Evolutionary conservation across 1,140 invertebrate species (phyloP), one percentile per base, ranked within the genome.

Genomic region (Procambarus clarkii): DNA sequence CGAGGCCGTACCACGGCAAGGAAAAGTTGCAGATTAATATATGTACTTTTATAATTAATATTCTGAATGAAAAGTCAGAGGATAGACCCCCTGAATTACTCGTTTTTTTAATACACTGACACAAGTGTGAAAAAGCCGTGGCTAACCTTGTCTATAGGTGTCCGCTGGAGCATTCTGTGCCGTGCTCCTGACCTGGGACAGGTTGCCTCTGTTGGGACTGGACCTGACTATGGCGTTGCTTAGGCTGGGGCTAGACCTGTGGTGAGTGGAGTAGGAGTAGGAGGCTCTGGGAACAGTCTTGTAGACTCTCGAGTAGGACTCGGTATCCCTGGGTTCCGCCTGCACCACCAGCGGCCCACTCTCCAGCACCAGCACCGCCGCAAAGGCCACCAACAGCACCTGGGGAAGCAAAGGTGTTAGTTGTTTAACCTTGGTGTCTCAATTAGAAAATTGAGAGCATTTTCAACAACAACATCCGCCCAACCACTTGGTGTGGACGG

Each of bases 341-440:
- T 24, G n/a, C n/a, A 34, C 69, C 69, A 24, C 24, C 0, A 34
- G 24, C n/a, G 7, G n/a, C 34, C 69, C 69, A 74, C 34, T 74
- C 69, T 74, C 69, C 69, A 74, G 24, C 69, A 74, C 24, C 11
- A 74, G 18, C 69, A 74, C n/a, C 69, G 69, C 69, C n/a, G 69
- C 24, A 4, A 4, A 8, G 4, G n/a, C 69, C 69, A 74, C 69
- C 69, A 74, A 24, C 69, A 74, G 5, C 18, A 74, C 21, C 69
- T 74, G 69, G 4, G 18, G 60, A 64, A 64, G 60, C 4, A 54
- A 11, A 54, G 50, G 50, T 0, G 50, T 54, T 5, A 54, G 50
- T n/a, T n/a, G n/a, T n/a, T n/a, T n/a, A n/a, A n/a, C n/a, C n/a
- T n/a, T n/a, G n/a, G n/a, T n/a, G n/a, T n/a, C n/a, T n/a, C n/a